Evolutionary conservation across 2,113 vertebrate genomes (phyloP).

Genomic region (Emydocephalus ijimae): DNA sequence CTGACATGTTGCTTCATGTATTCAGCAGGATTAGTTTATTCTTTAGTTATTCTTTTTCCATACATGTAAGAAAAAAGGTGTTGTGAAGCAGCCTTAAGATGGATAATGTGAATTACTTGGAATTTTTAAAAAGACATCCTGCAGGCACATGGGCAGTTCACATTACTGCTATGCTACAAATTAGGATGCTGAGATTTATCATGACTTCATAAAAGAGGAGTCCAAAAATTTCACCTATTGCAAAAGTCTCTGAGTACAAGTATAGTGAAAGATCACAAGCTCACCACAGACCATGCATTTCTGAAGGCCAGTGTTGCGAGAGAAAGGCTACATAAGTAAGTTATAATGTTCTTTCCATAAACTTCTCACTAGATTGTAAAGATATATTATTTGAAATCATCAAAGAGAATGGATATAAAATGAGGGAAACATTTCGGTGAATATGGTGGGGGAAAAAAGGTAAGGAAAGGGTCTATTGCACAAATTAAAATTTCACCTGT

Average conservation of each 20-base stretch:
- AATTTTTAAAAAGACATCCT: not conserved
- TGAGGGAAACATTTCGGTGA: not conserved
- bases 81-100: not conserved
- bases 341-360: not conserved
- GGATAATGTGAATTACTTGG: not conserved
- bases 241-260: not conserved
- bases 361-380: not conserved
- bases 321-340: not conserved
- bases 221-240: not conserved
- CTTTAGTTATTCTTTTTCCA: not conserved
- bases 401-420: not conserved
- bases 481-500: not conserved
- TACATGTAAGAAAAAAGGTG: not conserved
- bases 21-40: not conserved
- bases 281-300: not conserved
- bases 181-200: not conserved
- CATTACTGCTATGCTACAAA: not conserved
- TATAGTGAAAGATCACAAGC: not conserved
- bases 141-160: not conserved
- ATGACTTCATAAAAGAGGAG: not conserved
- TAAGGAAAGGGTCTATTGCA: not conserved
- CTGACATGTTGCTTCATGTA: not conserved
- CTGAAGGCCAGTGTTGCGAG: not conserved
- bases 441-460: not conserved
- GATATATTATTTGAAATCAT: not conserved